Evolutionary conservation across 2,113 vertebrate genomes (phyloP).

Genomic region (Pygoscelis adeliae): DNA sequence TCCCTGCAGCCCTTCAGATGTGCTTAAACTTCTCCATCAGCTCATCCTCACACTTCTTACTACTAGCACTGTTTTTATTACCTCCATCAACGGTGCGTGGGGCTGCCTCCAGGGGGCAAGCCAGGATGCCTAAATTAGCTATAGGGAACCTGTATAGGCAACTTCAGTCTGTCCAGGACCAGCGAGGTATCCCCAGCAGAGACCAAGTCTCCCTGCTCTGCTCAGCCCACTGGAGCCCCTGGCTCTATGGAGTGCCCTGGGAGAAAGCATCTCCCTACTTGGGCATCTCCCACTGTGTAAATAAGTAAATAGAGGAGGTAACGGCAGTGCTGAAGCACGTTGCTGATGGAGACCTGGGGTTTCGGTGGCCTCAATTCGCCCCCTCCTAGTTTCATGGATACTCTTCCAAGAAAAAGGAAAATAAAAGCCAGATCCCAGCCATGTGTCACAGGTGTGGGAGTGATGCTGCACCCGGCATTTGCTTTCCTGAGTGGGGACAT

Average conservation of each 20-base stretch:
- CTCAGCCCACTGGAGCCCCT: fast-evolving
- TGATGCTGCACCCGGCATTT: not conserved
- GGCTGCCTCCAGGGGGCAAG: conserved; percentile 64
- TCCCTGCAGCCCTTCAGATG: not conserved
- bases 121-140: conserved; percentile 33
- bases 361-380: not conserved
- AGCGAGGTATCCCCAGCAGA: not conserved
- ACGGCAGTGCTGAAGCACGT: fast-evolving
- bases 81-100: not conserved
- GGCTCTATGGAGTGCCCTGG: not conserved
- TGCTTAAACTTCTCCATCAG: not conserved
- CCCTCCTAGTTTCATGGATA: not conserved
- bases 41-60: not conserved
- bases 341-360: not conserved
- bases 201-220: not conserved
- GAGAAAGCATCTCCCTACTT: not conserved
- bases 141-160: not conserved
- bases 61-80: fast-evolving
- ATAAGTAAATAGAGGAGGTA: not conserved
- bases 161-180: not conserved
- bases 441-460: not conserved
- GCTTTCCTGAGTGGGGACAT: not conserved
- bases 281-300: not conserved
- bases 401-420: not conserved
- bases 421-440: not conserved